Conservation (phyloP, 2,797 vertebrate genomes). For the Pseudochromis fuscus region DNA sequence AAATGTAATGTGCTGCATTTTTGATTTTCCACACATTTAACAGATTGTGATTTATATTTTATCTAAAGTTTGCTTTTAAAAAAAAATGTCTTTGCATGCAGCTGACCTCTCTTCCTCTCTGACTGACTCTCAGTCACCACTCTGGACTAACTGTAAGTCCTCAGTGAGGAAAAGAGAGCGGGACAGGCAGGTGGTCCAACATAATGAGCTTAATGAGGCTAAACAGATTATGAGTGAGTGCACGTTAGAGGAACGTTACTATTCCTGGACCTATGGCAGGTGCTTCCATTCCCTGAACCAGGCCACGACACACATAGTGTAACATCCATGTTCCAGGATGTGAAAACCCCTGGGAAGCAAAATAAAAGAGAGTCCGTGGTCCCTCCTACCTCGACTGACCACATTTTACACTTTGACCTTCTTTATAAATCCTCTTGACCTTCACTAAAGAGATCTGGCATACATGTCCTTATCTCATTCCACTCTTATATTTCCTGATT, state of each 20-base stretch:
- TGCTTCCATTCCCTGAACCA: constrained; percentile 55
- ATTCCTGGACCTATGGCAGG: constrained; percentile 76
- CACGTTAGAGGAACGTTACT: constrained; percentile 72
- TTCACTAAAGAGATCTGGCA: background rate
- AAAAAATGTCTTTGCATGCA: background rate
- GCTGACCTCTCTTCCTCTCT: background rate
- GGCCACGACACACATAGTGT: constrained; percentile 35
- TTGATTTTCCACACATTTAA: constrained; percentile 8
- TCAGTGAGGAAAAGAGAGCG: constrained; percentile 44
- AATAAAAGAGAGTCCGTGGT: background rate
- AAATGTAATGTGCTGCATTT: constrained; percentile 1
- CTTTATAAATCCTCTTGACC: background rate
- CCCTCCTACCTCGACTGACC: constrained; percentile 6
- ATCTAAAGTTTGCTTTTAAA: background rate
- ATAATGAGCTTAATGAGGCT: constrained; percentile 84
- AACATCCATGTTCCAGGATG: constrained; percentile 23
- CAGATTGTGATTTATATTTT: background rate
- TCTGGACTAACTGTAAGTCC: constrained; percentile 36
- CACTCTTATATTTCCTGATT: background rate
- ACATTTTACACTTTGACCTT: background rate
- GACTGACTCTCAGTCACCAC: constrained; percentile 29
- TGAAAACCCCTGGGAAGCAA: constrained; percentile 3
- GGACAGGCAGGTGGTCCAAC: constrained; percentile 75
- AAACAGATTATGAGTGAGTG: constrained; percentile 79
- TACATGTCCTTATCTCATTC: background rate